Evolutionary conservation across 2,888 invertebrate species (phyloP).

Genomic region (Neoitamus cyanurus): DNA sequence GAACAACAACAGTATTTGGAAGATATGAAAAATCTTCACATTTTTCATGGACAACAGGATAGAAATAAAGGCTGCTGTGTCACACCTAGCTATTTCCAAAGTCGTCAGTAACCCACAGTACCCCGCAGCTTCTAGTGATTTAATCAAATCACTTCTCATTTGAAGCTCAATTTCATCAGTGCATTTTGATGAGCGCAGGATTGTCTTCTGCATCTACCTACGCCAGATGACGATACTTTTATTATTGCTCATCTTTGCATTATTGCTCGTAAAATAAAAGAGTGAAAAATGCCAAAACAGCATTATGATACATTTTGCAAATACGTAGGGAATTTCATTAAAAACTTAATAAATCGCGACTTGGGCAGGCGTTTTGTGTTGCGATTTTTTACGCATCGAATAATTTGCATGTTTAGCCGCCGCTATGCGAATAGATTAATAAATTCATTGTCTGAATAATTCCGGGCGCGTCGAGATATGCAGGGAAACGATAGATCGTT

Average conservation of each 20-base stretch:
- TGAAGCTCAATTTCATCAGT: not conserved
- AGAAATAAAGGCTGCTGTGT: not conserved
- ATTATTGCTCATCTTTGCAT: not conserved
- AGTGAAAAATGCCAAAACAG: not conserved
- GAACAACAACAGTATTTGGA: not conserved
- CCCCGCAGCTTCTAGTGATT: not conserved
- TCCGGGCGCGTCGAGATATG: not conserved
- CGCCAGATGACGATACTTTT: not conserved
- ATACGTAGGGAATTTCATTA: not conserved
- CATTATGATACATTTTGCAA: not conserved
- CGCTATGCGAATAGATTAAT: not conserved
- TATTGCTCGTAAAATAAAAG: not conserved
- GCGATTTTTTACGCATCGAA: not conserved
- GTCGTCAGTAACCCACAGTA: not conserved
- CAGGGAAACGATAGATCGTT: not conserved
- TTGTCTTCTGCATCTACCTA: not conserved
- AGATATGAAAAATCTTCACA: not conserved
- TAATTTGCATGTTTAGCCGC: not conserved
- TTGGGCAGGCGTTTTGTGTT: not conserved
- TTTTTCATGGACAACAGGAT: not conserved
- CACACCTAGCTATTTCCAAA: not conserved
- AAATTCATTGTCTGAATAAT: not conserved
- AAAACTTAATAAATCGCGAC: not conserved
- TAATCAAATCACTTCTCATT: not conserved
- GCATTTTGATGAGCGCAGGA: not conserved